Percentiles rank a stretch among this genome's conserved stretches.
These are phyloP conservation scores for Sebastes itinus DNA, from an alignment of 2,797 vertebrate species.

Conservation along the genomic window DNA sequence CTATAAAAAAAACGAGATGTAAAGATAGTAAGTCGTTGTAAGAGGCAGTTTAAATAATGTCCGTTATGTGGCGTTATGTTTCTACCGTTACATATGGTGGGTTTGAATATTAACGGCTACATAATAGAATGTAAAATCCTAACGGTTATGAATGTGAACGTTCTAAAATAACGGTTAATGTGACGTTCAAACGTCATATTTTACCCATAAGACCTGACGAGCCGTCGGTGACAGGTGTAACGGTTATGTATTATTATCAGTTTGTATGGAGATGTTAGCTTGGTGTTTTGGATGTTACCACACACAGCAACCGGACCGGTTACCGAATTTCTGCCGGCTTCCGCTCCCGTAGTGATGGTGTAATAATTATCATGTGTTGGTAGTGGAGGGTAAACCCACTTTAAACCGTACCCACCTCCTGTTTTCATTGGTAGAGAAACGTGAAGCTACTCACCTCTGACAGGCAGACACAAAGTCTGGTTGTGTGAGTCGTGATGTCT, in stretches of 20 bases:
- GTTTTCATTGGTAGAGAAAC: conserved; percentile 24
- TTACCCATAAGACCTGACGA: background rate
- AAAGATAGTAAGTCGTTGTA: background rate
- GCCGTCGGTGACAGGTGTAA: background rate
- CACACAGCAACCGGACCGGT: background rate
- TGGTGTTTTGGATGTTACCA: background rate
- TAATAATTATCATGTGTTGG: conserved; percentile 17
- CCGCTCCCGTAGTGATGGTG: background rate
- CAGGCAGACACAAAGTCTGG: background rate
- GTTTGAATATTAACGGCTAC: background rate
- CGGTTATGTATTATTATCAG: background rate
- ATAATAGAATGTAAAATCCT: background rate
- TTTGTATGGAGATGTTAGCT: background rate
- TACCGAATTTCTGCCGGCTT: background rate
- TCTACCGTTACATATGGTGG: background rate
- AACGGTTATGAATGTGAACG: background rate
- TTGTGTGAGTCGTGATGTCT: background rate
- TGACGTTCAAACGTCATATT: background rate
- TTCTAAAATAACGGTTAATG: background rate
- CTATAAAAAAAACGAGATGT: background rate
- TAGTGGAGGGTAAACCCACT: conserved; percentile 29
- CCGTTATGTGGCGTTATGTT: conserved; percentile 59
- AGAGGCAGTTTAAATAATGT: conserved; percentile 29
- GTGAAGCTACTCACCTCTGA: background rate
- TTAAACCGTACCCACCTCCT: conserved; percentile 19